phyloP scores from a whole-genome alignment of 2,797 vertebrate species.

The Tapera naevia region DNA sequence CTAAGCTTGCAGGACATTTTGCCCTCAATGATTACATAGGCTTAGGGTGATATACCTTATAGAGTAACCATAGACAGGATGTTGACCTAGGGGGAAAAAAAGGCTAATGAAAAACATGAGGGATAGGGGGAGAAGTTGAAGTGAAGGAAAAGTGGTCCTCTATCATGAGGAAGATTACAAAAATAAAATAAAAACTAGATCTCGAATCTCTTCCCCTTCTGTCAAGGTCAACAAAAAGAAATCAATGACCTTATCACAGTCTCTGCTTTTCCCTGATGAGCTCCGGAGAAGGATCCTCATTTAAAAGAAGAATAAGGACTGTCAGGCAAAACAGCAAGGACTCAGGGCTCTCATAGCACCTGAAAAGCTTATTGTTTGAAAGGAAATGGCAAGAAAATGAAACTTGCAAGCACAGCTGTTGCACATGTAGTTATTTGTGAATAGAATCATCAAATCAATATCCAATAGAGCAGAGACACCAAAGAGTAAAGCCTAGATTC shows the following conservation, averaged over 20 bases:
- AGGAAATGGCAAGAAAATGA: neutral
- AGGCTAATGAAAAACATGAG: neutral
- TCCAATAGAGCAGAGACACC: neutral
- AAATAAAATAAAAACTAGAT: neutral
- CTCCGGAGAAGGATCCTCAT: neutral
- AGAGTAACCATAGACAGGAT: neutral
- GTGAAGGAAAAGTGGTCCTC: neutral
- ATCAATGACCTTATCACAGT: neutral
- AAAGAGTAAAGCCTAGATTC: neutral
- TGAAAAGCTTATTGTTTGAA: neutral
- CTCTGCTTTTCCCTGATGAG: neutral
- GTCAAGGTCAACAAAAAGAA: neutral
- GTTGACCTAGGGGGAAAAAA: neutral
- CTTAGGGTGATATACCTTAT: neutral
- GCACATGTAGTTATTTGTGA: neutral
- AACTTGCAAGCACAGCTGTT: neutral
- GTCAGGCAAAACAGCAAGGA: neutral
- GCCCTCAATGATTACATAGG: conserved; percentile 3
- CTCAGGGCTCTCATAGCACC: neutral
- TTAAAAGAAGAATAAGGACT: neutral
- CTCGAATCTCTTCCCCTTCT: neutral
- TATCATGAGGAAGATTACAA: neutral
- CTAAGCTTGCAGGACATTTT: conserved; percentile 24
- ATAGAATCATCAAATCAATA: neutral
- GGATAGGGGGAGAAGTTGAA: neutral